phyloP scores from a whole-genome alignment of 2,113 vertebrate genomes.

The Erinaceus europaeus region DNA sequence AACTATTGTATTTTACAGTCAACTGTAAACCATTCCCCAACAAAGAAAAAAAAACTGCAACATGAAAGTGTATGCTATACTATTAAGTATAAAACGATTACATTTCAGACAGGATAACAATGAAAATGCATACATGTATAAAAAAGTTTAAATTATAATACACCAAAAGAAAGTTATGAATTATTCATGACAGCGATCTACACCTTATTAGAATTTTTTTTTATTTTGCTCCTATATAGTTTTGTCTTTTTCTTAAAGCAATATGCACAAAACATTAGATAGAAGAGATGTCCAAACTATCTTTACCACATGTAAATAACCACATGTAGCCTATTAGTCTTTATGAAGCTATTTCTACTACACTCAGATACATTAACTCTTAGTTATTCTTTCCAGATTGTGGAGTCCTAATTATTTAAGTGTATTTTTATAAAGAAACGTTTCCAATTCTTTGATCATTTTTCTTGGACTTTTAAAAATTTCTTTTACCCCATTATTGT shows the following conservation, averaged over 20 bases:
- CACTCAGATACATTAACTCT: slow-evolving; percentile 28
- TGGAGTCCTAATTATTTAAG: slow-evolving; percentile 16
- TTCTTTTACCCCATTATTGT: neutral
- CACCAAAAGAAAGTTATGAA: neutral
- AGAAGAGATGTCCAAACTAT: neutral
- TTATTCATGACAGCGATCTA: neutral
- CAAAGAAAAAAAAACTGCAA: too few relatives aligned
- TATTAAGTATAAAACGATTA: neutral
- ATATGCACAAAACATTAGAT: neutral
- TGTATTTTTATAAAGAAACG: slow-evolving; percentile 8
- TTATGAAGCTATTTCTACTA: slow-evolving; percentile 48
- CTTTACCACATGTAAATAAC: neutral
- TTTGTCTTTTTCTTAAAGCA: slow-evolving; percentile 7
- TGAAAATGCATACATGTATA: neutral
- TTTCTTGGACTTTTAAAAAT: slow-evolving; percentile 27
- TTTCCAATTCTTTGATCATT: slow-evolving; percentile 32
- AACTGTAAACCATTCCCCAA: too few relatives aligned
- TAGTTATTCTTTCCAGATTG: slow-evolving; percentile 52
- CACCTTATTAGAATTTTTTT: neutral
- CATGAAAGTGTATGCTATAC: too few relatives aligned
- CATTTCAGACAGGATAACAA: neutral
- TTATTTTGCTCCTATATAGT: neutral
- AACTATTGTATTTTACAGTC: too few relatives aligned
- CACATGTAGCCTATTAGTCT: slow-evolving; percentile 40
- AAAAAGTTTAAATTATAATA: neutral